phyloP scores from a whole-genome alignment of 1,140 invertebrate species.

The Drosophila lowei region DNA sequence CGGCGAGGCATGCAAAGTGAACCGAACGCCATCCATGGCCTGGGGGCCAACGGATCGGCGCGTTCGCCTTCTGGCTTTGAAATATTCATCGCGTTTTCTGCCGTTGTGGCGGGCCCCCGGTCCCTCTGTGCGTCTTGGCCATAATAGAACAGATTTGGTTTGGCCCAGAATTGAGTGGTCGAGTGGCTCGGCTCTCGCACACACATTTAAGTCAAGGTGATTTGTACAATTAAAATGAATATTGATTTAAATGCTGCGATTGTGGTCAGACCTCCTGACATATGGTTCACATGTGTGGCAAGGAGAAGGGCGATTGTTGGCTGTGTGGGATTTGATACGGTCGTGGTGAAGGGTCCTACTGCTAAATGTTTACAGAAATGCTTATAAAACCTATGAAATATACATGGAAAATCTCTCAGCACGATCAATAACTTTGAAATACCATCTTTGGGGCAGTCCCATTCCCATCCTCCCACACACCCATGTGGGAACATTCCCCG shows the following conservation, averaged over 20 bases:
- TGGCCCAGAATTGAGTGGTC: conserved; percentile 68
- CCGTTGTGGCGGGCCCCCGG: conserved; percentile 12
- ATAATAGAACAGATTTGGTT: conserved; percentile 69
- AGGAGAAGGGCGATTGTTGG: neutral
- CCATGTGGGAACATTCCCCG: no score
- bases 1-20: conserved; percentile 40
- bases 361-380: no score
- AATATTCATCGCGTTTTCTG: conserved; percentile 8
- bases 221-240: conserved; percentile 81
- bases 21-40: conserved; percentile 47
- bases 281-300: conserved; percentile 12
- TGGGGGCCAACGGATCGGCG: conserved; percentile 41
- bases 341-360: neutral
- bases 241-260: conserved; percentile 75
- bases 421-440: no score
- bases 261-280: conserved; percentile 23
- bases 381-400: no score
- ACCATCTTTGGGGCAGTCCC: no score
- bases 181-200: conserved; percentile 22
- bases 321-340: neutral
- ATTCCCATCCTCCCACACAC: no score
- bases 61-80: conserved; percentile 58
- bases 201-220: conserved; percentile 78
- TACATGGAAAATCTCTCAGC: no score
- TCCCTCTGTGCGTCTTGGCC: conserved; percentile 40